phyloP scores from a whole-genome alignment of 2,113 vertebrate species.

The Malurus alboscapulatus region DNA sequence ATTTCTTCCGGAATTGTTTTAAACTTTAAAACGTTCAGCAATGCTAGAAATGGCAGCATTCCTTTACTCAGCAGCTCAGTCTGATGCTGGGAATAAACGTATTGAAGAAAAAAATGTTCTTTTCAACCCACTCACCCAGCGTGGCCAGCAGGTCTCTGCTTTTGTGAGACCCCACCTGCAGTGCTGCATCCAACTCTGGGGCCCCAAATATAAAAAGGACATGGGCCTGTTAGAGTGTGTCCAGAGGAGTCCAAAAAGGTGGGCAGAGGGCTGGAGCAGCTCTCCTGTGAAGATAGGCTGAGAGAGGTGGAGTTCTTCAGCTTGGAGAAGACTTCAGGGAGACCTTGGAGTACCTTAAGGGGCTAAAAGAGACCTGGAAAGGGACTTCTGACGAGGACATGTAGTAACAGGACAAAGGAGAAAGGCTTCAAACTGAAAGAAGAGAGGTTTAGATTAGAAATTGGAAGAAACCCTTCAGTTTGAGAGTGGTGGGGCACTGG shows the following conservation, averaged over 20 bases:
- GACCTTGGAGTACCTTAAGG: not conserved
- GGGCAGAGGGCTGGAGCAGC: not conserved
- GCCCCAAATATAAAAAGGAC: no score
- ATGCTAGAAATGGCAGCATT: not conserved
- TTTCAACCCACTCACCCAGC: not conserved
- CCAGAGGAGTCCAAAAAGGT: not conserved
- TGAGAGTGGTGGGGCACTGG: not conserved
- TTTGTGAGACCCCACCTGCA: not conserved
- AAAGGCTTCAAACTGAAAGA: not conserved
- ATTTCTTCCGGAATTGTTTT: not conserved
- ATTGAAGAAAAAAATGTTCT: not conserved
- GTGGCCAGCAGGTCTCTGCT: not conserved
- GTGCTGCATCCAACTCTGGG: not conserved
- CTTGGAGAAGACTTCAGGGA: not conserved
- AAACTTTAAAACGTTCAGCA: not conserved
- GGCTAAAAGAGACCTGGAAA: accelerated
- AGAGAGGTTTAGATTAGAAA: not conserved
- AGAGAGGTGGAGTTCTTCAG: not conserved
- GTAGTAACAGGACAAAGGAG: not conserved
- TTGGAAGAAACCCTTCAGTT: not conserved
- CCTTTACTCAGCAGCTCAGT: not conserved
- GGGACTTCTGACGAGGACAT: not conserved
- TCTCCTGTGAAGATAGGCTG: not conserved
- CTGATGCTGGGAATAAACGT: not conserved
- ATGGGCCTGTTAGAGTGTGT: not conserved